Percentiles rank a stretch among this genome's conserved stretches.
Conservation (phyloP, 1,140 invertebrate genomes). For the Aphelenchoides avenae region DNA sequence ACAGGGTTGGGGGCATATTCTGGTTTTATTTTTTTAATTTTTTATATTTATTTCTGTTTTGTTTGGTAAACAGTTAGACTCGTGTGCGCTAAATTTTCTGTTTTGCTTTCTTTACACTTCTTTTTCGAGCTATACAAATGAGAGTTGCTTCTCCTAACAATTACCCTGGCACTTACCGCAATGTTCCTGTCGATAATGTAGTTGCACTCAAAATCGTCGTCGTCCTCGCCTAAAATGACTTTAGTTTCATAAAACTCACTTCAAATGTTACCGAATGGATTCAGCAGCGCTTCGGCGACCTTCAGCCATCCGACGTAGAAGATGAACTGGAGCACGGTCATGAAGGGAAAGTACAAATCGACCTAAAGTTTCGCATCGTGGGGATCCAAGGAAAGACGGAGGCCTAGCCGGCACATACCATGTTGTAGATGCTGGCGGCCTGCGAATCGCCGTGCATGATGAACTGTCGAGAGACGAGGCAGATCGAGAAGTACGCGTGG, state of each 20-base stretch:
- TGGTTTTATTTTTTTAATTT: no score
- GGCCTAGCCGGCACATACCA: no score
- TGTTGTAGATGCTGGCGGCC: no score
- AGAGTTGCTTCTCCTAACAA: no score
- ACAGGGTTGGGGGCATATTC: no score
- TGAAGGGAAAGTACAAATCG: constrained; percentile 42
- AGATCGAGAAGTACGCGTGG: constrained; percentile 45
- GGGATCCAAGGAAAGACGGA: neutral
- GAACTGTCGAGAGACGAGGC: constrained; percentile 39
- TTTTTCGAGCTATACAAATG: no score
- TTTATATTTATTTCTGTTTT: no score
- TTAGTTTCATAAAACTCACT: neutral
- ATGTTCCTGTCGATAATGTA: constrained; percentile 49
- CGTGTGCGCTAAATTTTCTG: no score
- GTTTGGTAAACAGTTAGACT: no score
- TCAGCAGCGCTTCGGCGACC: constrained; percentile 43
- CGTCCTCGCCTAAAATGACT: constrained; percentile 27
- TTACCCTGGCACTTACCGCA: no score
- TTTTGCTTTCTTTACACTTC: no score
- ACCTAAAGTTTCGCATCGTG: constrained; percentile 25
- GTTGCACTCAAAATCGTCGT: constrained; percentile 53
- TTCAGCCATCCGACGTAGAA: constrained; percentile 49
- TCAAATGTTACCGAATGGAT: constrained; percentile 21
- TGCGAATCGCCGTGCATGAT: constrained; percentile 16
- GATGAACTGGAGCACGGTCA: constrained; percentile 43